Evolutionary conservation across 2,797 vertebrate genomes (phyloP).

Genomic region (Myioborus miniatus): DNA sequence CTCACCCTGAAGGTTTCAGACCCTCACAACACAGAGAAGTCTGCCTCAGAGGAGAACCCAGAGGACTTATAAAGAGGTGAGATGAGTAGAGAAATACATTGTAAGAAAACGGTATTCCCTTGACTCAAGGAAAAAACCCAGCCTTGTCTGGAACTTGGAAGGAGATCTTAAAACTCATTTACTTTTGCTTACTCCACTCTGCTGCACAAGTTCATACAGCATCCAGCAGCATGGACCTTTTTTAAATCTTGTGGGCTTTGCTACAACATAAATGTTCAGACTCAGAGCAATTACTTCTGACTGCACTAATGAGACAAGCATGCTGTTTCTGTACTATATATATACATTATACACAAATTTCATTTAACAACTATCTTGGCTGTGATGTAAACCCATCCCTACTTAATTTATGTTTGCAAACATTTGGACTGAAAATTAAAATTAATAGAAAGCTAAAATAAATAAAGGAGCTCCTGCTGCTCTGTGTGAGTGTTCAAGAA

Average conservation of each 20-base stretch:
- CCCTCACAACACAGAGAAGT: accelerated
- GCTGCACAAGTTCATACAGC: background rate
- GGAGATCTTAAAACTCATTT: background rate
- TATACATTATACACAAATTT: background rate
- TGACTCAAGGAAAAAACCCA: background rate
- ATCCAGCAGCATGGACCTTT: background rate
- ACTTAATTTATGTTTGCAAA: conserved; percentile 51
- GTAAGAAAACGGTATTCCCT: background rate
- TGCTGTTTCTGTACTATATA: conserved; percentile 8
- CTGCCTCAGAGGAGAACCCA: background rate
- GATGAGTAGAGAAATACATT: background rate
- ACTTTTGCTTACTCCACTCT: background rate
- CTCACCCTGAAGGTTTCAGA: background rate
- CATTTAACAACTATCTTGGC: conserved; percentile 41
- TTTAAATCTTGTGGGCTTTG: background rate
- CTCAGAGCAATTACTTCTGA: conserved; percentile 24
- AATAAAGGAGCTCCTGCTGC: conserved; percentile 39
- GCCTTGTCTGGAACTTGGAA: background rate
- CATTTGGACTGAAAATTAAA: conserved; percentile 50
- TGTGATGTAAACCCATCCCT: conserved; percentile 49
- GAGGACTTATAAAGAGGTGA: background rate
- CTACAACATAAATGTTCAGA: background rate
- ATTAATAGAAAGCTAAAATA: conserved; percentile 56
- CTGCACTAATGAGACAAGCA: conserved; percentile 29
- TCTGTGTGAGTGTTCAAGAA: background rate